phyloP scores from a whole-genome alignment of 1,140 invertebrate genomes.

The Tetragnatha versicolor region DNA sequence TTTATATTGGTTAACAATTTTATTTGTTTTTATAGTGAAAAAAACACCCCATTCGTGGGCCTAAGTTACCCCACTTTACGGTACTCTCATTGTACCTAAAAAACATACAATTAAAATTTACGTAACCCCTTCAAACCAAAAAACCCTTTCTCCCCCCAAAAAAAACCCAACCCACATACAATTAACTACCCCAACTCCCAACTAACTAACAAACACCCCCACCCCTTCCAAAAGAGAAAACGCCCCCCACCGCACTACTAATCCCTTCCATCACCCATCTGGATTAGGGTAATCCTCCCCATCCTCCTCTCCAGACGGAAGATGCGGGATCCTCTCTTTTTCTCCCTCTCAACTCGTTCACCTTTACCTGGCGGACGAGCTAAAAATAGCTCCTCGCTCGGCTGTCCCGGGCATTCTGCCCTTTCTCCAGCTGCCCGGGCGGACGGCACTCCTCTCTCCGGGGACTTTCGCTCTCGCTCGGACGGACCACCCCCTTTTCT shows the following conservation, averaged over 20 bases:
- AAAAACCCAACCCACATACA: background rate
- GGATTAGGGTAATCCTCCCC: background rate
- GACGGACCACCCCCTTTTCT: background rate
- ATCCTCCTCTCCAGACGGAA: background rate
- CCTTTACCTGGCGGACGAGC: constrained; percentile 51
- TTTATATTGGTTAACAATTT: no score
- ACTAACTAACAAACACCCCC: background rate
- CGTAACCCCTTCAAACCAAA: no score
- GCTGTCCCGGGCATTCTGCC: background rate
- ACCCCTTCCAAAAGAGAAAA: background rate
- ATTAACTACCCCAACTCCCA: background rate
- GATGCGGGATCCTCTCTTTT: background rate
- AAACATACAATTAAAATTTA: no score
- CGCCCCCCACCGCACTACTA: background rate
- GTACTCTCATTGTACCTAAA: no score
- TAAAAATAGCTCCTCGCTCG: constrained; percentile 40
- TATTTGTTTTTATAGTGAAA: no score
- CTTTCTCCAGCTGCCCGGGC: constrained; percentile 5
- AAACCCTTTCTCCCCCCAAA: no score
- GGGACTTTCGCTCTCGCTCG: constrained; percentile 8
- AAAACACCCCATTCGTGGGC: no score
- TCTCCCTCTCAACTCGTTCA: constrained; percentile 6
- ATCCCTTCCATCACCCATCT: background rate
- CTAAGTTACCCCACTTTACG: no score
- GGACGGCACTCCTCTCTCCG: constrained; percentile 18